Evolutionary conservation across 2,888 invertebrate species (phyloP), one percentile per base, ranked within the genome.

Genomic region (Ectemnius continuus): DNA sequence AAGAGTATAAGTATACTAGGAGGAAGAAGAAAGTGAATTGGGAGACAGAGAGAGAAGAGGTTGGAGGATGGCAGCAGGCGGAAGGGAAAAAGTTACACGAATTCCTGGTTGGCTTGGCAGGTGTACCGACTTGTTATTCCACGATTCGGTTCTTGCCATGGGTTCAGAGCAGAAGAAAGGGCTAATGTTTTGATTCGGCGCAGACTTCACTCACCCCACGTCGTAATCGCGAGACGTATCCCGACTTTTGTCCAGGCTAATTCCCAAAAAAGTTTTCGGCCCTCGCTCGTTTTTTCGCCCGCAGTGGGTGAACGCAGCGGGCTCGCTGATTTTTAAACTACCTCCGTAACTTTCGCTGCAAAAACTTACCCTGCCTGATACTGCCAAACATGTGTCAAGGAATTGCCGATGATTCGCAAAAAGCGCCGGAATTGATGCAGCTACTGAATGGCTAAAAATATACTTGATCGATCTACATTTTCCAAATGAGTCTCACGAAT

Each of bases 51-150:
- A 28, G 68, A 58, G 23, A 47, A 48, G n/a, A 6, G 23, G 59
- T 5, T 3, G 46, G 16, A 20, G 13, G 26, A 36, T 2, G 36
- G 36, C 36, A 36, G 28, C 4, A n/a, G 47, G 20, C 16, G n/a
- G 47, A 45, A 58, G 20, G 16, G 36, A 59, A 70, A 84, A 80
- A 70, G 62, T 69, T 68, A 77, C 70, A 82, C 75, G 74, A 83
- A 81, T 80, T 78, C 80, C 72, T 74, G 60, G 69, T 68, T 73
- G 69, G 59, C 66, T 67, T 75, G 82, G 81, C 87, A 86, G 86
- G 83, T 87, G 85, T 87, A 85, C 74, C 82, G 82, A 82, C 80
- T 83, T 84, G 78, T 86, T 83, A 80, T 80, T 75, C 80, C 66
- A 57, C 70, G 79, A 64, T 70, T 80, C 66, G 73, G 71, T 77